phyloP scores from a whole-genome alignment of 1,140 invertebrate species.

The Drosophila nasuta region DNA sequence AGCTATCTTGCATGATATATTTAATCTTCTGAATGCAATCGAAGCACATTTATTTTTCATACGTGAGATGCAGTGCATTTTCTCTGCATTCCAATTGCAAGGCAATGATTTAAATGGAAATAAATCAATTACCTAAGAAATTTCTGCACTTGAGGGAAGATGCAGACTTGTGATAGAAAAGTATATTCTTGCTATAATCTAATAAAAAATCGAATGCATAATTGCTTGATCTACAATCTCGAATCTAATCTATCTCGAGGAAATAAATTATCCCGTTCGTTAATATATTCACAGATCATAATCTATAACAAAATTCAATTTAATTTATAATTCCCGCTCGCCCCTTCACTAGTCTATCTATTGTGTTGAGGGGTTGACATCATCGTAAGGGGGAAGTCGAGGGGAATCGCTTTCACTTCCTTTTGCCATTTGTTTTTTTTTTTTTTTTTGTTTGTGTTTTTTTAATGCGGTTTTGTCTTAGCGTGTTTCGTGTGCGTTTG shows the following conservation, averaged over 20 bases:
- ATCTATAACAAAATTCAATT: constrained; percentile 3
- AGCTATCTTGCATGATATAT: constrained; percentile 10
- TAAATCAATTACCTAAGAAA: no score
- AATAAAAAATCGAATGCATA: background rate
- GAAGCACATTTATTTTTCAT: background rate
- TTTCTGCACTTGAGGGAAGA: no score
- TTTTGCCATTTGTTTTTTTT: constrained; percentile 2
- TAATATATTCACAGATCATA: background rate
- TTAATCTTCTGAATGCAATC: background rate
- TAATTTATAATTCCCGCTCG: background rate
- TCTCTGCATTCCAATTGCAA: no score
- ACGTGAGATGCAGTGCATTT: background rate
- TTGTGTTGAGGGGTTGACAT: background rate
- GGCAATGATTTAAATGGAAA: no score
- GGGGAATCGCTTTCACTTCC: constrained; percentile 32
- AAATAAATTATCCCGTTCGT: background rate
- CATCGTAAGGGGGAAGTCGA: background rate
- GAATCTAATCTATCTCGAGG: background rate
- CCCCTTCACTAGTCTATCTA: background rate
- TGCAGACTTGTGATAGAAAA: no score
- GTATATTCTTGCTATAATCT: no score
- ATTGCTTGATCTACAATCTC: background rate
- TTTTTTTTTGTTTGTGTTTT: no score
- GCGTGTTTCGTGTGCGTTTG: constrained; percentile 22
- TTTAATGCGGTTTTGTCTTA: constrained; percentile 12